These are phyloP conservation scores for Drosophila ananassae DNA, from an alignment of 1,140 invertebrate species.

Conservation along the genomic window DNA sequence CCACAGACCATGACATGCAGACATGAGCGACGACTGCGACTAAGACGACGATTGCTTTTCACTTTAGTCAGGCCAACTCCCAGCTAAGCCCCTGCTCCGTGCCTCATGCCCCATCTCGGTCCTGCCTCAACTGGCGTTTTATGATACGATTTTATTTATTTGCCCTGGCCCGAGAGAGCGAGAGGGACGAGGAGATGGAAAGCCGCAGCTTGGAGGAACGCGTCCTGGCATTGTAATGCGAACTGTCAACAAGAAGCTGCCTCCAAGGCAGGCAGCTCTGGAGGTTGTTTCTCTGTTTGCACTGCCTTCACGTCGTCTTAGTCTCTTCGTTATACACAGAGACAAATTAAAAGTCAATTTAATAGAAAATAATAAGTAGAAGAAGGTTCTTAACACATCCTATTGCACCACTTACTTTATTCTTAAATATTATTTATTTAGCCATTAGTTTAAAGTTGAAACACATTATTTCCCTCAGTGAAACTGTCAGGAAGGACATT, in stretches of 20 bases:
- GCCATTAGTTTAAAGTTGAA: not conserved
- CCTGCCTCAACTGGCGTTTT: conserved; percentile 53
- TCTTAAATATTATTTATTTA: too few species aligned
- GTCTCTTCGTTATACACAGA: conserved; percentile 4
- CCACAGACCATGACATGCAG: conserved; percentile 70
- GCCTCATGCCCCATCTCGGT: not conserved
- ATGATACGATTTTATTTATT: conserved; percentile 80
- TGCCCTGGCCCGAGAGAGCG: conserved; percentile 44
- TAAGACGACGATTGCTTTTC: conserved; percentile 71
- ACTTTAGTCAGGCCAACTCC: conserved; percentile 50
- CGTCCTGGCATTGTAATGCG: conserved; percentile 75
- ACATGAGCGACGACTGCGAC: conserved; percentile 58
- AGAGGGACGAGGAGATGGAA: not conserved
- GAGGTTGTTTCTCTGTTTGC: conserved; percentile 41
- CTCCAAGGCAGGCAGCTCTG: conserved; percentile 60
- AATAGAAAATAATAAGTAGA: too few species aligned
- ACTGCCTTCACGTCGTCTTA: conserved; percentile 21
- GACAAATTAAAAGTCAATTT: not conserved
- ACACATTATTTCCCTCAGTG: conserved; percentile 8
- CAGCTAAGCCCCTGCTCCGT: not conserved
- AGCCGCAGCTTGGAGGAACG: conserved; percentile 47
- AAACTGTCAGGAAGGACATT: conserved; percentile 50
- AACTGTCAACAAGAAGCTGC: conserved; percentile 74
- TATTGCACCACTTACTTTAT: too few species aligned
- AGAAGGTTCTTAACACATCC: not conserved